These are phyloP conservation scores for Metallyticus violacea DNA, from an alignment of 2,888 invertebrate species.

Conservation along the genomic window DNA sequence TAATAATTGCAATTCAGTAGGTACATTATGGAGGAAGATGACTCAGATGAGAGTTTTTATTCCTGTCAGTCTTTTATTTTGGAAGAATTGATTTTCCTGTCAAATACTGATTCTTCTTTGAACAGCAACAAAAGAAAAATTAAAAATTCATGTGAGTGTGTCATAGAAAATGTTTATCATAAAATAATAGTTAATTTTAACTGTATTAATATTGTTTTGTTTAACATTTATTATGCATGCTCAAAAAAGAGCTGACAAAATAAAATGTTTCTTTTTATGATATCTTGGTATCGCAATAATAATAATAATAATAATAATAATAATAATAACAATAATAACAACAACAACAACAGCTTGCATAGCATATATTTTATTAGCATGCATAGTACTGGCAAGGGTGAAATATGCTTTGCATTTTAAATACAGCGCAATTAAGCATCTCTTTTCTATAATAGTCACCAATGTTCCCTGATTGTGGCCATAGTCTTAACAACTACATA, in stretches of 20 bases:
- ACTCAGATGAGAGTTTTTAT: background rate
- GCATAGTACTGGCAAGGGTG: too few species aligned
- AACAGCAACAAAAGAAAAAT: background rate
- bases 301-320: too few species aligned
- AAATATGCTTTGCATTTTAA: too few species aligned
- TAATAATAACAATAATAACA: too few species aligned
- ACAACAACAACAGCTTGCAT: too few species aligned
- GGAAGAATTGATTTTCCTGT: too few species aligned
- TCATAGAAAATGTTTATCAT: background rate
- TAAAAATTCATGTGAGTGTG: background rate
- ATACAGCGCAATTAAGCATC: too few species aligned
- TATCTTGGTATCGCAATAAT: background rate
- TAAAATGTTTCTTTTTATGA: background rate
- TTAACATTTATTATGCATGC: background rate
- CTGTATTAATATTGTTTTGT: background rate
- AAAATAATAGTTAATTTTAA: background rate
- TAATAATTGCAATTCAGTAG: background rate
- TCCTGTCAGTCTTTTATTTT: background rate
- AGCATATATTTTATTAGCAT: too few species aligned
- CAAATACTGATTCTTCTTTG: background rate
- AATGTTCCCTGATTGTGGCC: too few species aligned
- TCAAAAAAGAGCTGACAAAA: too few species aligned
- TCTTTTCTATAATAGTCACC: too few species aligned
- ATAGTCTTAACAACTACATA: too few species aligned
- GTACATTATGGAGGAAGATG: background rate